Evolutionary conservation across 2,113 vertebrate genomes (phyloP), one percentile per base, ranked within the genome.

Genomic region (Pongo pygmaeus): DNA sequence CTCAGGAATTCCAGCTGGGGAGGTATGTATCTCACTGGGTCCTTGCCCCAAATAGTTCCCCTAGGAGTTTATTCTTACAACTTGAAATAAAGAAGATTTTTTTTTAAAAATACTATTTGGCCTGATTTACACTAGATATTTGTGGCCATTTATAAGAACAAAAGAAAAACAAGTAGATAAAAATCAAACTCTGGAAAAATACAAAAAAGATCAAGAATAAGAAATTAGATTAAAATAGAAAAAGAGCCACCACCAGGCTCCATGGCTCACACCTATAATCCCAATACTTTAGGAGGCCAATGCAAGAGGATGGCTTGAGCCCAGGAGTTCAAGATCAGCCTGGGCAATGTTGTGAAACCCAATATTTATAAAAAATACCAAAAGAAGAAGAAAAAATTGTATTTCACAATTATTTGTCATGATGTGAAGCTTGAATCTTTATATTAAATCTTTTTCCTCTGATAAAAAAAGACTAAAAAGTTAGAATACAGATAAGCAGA

Each of bases 71-170:
- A 67, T 84, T 32, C 48, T 93, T 55, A 89, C 13, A 78, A 27
- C 8, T 83, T 84, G 46, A 93, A 96, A 93, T 46, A 84, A 93
- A 88, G 43, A 38, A 50, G 1, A 46, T 46, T 46, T 50, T 64
- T 70, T 57, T 32, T 64, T 12, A n/a, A 70, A 59, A 70, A 59
- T 90, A 84, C 38, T 80, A 38, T 81, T 84, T 80, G 92, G 35
- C n/a, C 52, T 90, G 84, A 94, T 69, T 94, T 93, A 89, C 17
- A 74, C 72, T 87, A 52, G 17, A 72, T 46, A 87, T n/a, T 23
- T 87, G 14, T 96, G 40, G 18, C 83, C 74, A 64, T 90, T 87
- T 80, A 11, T 77, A 94, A 91, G 27, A 74, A 94, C 30, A 93
- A 86, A 86, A 70, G 40, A 38, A 79, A 88, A 88, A 35, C 13